phyloP scores from a whole-genome alignment of 92 coral and sea anemone genomes.

The Montipora capitata region DNA sequence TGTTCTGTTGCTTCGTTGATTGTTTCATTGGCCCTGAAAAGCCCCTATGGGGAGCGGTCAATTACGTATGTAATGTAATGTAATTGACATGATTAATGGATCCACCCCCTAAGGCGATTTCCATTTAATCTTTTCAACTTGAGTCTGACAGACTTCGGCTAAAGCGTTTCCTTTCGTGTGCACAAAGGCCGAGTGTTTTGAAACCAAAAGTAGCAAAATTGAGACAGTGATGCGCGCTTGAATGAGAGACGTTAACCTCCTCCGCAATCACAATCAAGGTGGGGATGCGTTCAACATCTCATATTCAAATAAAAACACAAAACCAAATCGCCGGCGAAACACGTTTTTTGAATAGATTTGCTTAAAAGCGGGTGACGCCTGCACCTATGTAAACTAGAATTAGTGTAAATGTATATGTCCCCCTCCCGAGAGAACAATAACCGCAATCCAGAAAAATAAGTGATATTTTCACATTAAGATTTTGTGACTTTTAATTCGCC shows the following conservation, averaged over 20 bases:
- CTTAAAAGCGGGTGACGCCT: neutral
- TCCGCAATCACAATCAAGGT: neutral
- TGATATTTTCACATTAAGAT: slow-evolving; percentile 1
- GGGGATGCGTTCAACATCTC: neutral
- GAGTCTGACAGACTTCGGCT: neutral
- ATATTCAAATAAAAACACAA: neutral
- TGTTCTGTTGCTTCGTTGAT: no score
- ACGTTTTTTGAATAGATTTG: neutral
- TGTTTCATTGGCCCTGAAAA: no score
- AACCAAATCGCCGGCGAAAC: neutral
- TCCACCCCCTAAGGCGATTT: neutral
- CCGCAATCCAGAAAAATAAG: neutral
- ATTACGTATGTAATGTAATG: no score
- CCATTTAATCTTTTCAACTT: no score
- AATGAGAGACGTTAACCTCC: slow-evolving; percentile 2
- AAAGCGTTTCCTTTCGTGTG: slow-evolving; percentile 24
- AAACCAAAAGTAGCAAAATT: neutral
- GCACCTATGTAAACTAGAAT: slow-evolving; percentile 2
- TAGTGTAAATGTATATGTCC: neutral
- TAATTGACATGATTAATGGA: neutral
- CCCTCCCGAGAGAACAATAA: neutral
- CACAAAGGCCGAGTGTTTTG: slow-evolving; percentile 5
- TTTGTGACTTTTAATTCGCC: slow-evolving; percentile 41
- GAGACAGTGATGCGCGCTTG: neutral
- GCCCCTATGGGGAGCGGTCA: no score